Conservation (phyloP, 2,888 invertebrate species). For the Sialis lutaria region DNA sequence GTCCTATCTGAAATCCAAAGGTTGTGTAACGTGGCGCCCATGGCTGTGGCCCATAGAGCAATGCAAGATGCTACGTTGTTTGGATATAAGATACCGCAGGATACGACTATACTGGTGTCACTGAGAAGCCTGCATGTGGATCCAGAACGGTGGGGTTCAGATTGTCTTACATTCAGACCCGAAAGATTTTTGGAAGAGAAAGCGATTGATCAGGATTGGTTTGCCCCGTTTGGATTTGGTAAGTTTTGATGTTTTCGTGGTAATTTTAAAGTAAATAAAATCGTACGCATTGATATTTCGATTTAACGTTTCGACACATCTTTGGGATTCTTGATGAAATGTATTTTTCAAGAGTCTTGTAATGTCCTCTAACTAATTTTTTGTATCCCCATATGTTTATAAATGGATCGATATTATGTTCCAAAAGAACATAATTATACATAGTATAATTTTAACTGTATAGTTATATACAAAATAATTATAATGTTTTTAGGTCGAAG, state of each 20-base stretch:
- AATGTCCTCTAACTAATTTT: no score
- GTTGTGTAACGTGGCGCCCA: conserved; percentile 28
- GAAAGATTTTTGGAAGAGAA: conserved; percentile 39
- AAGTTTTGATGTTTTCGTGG: conserved; percentile 11
- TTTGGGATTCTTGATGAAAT: no score
- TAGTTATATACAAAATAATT: not conserved
- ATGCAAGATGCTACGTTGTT: conserved; percentile 23
- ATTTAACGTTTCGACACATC: no score
- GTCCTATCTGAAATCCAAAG: conserved; percentile 33
- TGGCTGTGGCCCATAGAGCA: conserved; percentile 35
- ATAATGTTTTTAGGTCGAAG: conserved; percentile 33
- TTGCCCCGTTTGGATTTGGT: conserved; percentile 52
- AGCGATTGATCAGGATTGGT: conserved; percentile 27
- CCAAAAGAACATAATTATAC: no score
- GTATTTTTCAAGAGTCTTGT: no score
- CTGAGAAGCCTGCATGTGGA: conserved; percentile 44
- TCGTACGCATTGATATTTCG: no score
- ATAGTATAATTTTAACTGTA: not conserved
- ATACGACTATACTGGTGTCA: conserved; percentile 39
- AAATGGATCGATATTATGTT: no score
- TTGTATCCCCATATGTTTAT: no score
- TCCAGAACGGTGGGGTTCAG: conserved; percentile 31
- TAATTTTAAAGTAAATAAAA: no score
- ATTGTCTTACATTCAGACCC: conserved; percentile 42
- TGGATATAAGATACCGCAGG: conserved; percentile 31